Evolutionary conservation across 2,888 invertebrate species (phyloP), one percentile per base, ranked within the genome.

Genomic region (Caenorhabditis sp.): DNA sequence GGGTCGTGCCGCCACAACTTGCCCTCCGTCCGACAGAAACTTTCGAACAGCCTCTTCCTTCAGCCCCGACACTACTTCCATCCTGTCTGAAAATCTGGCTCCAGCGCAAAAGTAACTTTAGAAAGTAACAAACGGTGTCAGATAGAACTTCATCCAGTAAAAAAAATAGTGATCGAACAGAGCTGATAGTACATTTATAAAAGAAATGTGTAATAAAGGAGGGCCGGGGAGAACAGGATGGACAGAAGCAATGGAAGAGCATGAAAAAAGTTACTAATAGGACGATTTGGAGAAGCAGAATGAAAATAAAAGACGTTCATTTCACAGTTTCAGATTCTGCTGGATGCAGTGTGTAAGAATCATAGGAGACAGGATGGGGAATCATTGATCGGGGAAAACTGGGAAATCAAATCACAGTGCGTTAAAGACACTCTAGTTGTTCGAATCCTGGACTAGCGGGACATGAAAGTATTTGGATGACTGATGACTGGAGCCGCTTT

Each of bases 331-430:
- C 15, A 35, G 8, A 37, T n/a, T n/a, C n/a, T n/a, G n/a, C n/a
- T n/a, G n/a, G n/a, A n/a, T n/a, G 15, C n/a, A n/a, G 30, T 27
- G 8, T 13, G 20, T 24, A 35, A 1, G 17, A 52, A 37, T 20
- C 26, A 7, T n/a, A 55, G 13, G 26, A 24, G 2, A 26, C 39
- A 4, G n/a, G 41, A 20, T 37, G 5, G 30, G 68, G 48, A 68
- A 59, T 68, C 52, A 59, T 35, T 41, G 22, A 13, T 30, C n/a
- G 15, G 52, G 24, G 26, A 15, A 32, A 58, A 68, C 68, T 3
- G 68, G 68, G 68, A 13, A n/a, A n/a, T 35, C 30, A 56, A 68
- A 68, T 68, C 68, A 68, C 68, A 68, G 50, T 35, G 50, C 45
- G 35, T 22, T 5, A 13, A 13, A 45, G 9, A 45, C 6, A 45